These are phyloP conservation scores for Nymphicus hollandicus DNA, from an alignment of 2,113 vertebrate genomes.

Conservation along the genomic window DNA sequence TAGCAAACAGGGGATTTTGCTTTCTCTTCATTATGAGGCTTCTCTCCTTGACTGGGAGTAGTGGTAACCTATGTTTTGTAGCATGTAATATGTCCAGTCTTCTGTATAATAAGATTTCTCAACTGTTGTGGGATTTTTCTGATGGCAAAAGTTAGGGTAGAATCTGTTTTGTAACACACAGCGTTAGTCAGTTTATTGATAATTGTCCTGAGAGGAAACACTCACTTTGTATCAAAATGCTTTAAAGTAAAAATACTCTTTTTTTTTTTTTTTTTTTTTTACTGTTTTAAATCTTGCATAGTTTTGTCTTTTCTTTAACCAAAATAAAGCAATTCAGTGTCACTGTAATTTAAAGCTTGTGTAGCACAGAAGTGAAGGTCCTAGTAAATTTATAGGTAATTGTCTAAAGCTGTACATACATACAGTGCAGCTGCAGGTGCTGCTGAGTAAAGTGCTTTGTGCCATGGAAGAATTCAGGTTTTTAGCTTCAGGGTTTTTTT, in stretches of 20 bases:
- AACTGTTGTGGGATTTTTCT: neutral
- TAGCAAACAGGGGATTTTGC: neutral
- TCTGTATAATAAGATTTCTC: neutral
- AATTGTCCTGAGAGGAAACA: neutral
- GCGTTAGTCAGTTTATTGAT: neutral
- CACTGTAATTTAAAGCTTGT: neutral
- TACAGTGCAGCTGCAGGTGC: neutral
- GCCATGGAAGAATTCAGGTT: neutral
- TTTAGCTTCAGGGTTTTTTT: neutral
- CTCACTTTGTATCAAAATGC: neutral
- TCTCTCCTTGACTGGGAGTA: neutral
- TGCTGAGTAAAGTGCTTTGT: neutral
- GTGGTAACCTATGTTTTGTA: neutral
- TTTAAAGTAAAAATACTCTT: neutral
- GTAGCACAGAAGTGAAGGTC: neutral
- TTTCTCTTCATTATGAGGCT: neutral
- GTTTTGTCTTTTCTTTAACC: neutral
- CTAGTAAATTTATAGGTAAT: neutral
- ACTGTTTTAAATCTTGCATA: neutral
- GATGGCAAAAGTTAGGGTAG: neutral
- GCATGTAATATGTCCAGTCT: neutral
- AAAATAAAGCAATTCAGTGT: neutral
- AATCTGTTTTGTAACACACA: neutral
- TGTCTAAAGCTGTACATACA: neutral
- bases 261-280: neutral